A percentile compares a stretch with the other conserved stretches of the same genome.
Conservation (phyloP, 2,797 vertebrate species). For the Mormyrus hasselquistii region DNA sequence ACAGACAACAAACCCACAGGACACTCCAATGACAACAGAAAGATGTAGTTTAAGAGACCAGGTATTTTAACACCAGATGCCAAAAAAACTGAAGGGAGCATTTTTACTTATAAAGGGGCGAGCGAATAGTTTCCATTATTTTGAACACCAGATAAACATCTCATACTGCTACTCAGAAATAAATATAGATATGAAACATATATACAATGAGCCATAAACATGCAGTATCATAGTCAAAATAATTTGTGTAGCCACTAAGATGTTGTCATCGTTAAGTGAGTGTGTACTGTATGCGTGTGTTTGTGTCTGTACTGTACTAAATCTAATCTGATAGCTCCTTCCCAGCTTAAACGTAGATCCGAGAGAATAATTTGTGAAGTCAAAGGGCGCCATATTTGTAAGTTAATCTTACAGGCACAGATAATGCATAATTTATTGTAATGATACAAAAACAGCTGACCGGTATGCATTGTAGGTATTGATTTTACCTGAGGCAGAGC, state of each 20-base stretch:
- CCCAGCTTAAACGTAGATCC: not conserved
- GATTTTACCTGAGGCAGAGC: constrained; percentile 18
- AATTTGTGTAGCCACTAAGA: not conserved
- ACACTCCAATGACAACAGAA: not conserved
- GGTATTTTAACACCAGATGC: not conserved
- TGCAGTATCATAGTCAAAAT: not conserved
- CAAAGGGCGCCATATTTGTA: not conserved
- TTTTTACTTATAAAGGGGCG: not conserved
- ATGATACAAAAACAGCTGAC: constrained; percentile 21
- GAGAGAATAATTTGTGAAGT: not conserved
- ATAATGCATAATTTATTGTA: constrained; percentile 19
- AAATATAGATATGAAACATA: not conserved
- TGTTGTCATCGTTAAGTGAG: not conserved
- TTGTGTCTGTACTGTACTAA: not conserved
- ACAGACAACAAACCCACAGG: not conserved
- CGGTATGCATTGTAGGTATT: constrained; percentile 9
- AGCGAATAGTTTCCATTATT: not conserved
- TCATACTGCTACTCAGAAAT: not conserved
- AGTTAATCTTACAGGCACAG: not conserved
- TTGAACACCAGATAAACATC: constrained; percentile 1
- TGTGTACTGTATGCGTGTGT: not conserved
- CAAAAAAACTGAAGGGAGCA: not conserved
- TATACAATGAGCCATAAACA: not conserved
- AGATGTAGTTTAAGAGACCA: not conserved
- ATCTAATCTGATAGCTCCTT: not conserved